phyloP scores from a whole-genome alignment of 2,797 vertebrate species.

The Sebastes nivosus region DNA sequence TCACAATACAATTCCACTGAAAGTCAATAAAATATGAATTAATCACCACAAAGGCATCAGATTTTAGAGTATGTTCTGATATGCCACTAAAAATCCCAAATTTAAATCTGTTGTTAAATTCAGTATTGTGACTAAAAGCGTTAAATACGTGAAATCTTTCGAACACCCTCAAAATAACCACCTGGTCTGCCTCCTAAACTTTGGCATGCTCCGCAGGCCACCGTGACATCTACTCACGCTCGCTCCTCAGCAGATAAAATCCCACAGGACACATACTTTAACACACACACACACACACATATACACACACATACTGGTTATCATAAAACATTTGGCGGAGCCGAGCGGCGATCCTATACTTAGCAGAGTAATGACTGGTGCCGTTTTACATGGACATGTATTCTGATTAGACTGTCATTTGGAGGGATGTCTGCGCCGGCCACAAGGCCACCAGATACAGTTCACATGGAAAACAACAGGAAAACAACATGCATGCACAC shows the following conservation, averaged over 20 bases:
- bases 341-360: conserved; percentile 74
- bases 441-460: conserved; percentile 63
- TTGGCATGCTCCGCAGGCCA: conserved; percentile 5
- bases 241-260: conserved; percentile 53
- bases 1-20: background rate
- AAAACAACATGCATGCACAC: conserved; percentile 23
- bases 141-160: background rate
- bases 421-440: conserved; percentile 71
- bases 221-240: conserved; percentile 16
- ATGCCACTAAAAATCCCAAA: background rate
- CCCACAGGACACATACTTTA: conserved; percentile 70
- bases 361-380: conserved; percentile 80
- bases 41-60: background rate
- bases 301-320: conserved; percentile 47
- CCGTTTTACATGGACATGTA: conserved; percentile 75
- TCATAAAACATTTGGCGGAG: conserved; percentile 66
- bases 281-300: conserved; percentile 59
- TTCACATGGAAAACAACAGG: conserved; percentile 68
- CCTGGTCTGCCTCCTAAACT: background rate
- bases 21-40: background rate
- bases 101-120: background rate
- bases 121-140: background rate
- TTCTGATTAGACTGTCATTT: conserved; percentile 84
- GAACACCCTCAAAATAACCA: background rate
- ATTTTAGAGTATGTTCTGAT: background rate